Conservation (phyloP, 2,113 vertebrate genomes). For the Prinia subflava region DNA sequence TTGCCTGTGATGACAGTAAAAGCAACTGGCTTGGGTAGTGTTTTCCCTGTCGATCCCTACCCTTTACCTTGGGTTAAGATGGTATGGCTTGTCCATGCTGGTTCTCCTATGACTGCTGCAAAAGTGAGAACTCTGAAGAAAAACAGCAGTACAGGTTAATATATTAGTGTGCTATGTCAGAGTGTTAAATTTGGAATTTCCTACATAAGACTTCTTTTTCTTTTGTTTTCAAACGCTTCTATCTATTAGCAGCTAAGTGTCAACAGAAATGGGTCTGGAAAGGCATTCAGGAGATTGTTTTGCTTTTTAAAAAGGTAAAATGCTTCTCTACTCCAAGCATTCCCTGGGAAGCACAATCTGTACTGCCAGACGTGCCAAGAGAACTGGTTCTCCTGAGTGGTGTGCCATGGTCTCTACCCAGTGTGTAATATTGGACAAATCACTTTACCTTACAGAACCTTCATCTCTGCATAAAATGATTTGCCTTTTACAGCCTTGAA, state of each 20-base stretch:
- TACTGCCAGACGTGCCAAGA: background rate
- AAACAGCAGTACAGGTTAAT: background rate
- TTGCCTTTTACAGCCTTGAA: background rate
- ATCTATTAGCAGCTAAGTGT: background rate
- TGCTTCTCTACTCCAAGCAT: background rate
- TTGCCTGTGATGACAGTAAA: background rate
- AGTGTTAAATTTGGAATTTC: background rate
- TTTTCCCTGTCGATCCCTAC: background rate
- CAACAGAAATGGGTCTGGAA: background rate
- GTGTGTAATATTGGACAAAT: background rate
- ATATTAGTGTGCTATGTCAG: background rate
- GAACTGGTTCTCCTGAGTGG: background rate
- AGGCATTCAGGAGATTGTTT: background rate
- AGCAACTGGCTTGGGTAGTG: background rate
- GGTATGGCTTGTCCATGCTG: background rate
- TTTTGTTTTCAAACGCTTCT: background rate
- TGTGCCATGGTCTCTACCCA: background rate
- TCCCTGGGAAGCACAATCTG: conserved; percentile 23
- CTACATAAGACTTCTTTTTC: background rate
- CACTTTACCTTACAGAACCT: background rate
- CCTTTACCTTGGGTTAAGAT: background rate
- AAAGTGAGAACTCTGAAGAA: background rate
- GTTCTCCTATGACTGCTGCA: background rate
- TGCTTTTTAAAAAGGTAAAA: background rate
- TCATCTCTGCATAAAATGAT: background rate